phyloP scores from a whole-genome alignment of 1,140 invertebrate genomes.

The Microplitis demolitor region DNA sequence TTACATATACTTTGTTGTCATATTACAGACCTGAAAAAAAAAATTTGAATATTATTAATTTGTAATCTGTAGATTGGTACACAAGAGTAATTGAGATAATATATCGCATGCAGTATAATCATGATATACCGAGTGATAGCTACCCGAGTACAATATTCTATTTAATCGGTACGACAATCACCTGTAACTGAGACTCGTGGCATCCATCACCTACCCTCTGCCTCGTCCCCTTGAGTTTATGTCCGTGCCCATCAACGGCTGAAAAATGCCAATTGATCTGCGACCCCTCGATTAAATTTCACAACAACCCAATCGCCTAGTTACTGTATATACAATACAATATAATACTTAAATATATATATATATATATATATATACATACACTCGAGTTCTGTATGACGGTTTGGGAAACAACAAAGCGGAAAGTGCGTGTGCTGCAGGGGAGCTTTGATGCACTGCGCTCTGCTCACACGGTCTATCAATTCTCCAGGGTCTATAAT shows the following conservation, averaged over 20 bases:
- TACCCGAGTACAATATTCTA: not conserved
- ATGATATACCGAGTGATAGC: not conserved
- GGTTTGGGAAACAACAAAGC: constrained; percentile 8
- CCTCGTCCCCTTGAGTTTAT: not conserved
- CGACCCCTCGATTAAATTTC: constrained; percentile 35
- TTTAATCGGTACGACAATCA: constrained; percentile 25
- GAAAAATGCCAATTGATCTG: constrained; percentile 25
- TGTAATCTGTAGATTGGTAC: no score
- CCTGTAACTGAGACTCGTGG: constrained; percentile 49
- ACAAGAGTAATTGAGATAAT: no score
- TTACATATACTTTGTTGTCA: no score
- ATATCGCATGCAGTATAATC: no score
- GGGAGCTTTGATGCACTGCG: constrained; percentile 11
- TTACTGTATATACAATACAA: constrained; percentile 3
- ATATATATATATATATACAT: no score
- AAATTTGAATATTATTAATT: no score
- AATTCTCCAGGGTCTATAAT: constrained; percentile 32
- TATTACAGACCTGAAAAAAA: no score
- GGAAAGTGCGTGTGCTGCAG: constrained; percentile 17
- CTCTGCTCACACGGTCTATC: constrained; percentile 24
- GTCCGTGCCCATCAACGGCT: constrained; percentile 2
- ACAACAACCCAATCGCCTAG: constrained; percentile 41
- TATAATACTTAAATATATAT: constrained; percentile 5
- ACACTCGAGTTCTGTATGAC: not conserved
- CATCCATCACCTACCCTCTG: constrained; percentile 23